phyloP scores from a whole-genome alignment of 92 coral and sea anemone species.

The Pocillopora meandrina region DNA sequence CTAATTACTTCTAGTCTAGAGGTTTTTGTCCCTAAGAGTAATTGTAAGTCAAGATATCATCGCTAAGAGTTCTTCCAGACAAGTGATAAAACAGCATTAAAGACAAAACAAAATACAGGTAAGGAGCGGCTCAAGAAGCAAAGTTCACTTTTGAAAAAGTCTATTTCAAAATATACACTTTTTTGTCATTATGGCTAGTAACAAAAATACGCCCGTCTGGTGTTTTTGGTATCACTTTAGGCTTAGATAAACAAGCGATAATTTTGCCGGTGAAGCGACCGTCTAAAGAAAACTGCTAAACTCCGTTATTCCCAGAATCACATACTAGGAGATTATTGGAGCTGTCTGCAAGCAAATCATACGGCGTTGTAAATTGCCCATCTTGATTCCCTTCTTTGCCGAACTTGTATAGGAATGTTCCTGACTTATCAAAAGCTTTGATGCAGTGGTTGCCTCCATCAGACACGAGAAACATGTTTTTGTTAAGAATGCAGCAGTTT shows the following conservation, averaged over 20 bases:
- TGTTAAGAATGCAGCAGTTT: not conserved
- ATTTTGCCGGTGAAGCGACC: conserved; percentile 3
- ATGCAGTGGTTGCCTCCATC: not conserved
- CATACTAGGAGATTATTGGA: not conserved
- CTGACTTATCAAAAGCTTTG: not conserved
- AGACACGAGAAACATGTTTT: not conserved
- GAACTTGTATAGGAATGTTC: not conserved
- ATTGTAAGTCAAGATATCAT: too few species aligned
- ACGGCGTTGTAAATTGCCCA: not conserved
- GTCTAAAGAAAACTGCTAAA: not conserved
- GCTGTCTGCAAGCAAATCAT: not conserved
- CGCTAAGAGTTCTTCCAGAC: too few species aligned
- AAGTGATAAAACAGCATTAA: too few species aligned
- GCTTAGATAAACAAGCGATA: too few species aligned
- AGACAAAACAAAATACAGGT: too few species aligned
- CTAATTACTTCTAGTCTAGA: too few species aligned
- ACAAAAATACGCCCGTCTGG: not conserved
- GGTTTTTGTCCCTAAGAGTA: too few species aligned
- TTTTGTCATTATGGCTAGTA: not conserved
- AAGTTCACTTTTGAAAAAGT: not conserved
- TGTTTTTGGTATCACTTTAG: not conserved
- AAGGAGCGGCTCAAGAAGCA: too few species aligned
- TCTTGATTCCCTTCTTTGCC: not conserved
- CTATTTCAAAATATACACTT: not conserved
- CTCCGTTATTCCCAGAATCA: not conserved